Evolutionary conservation across 2,113 vertebrate species (phyloP).

Genomic region (Seriola quinqueradiata): DNA sequence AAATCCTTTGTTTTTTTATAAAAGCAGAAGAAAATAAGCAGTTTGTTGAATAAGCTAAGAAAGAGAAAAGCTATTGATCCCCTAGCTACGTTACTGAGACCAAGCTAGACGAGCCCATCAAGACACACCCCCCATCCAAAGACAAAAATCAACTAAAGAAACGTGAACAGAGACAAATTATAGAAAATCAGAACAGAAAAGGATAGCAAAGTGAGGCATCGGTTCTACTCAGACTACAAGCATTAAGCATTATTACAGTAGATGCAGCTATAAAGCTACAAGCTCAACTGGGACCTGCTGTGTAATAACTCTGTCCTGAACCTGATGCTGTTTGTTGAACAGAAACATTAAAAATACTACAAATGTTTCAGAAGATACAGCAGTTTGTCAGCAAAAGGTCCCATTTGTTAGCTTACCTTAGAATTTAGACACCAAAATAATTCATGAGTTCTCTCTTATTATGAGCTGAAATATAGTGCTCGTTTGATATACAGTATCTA

Average conservation of each 20-base stretch:
- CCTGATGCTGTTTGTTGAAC: neutral
- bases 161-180: constrained; percentile 22
- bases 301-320: constrained; percentile 6
- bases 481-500: neutral
- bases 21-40: constrained; percentile 73
- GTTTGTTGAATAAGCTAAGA: constrained; percentile 57
- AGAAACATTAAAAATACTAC: neutral
- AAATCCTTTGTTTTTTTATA: constrained; percentile 39
- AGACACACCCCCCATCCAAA: constrained; percentile 14
- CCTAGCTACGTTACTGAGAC: constrained; percentile 47
- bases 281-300: neutral
- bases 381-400: neutral
- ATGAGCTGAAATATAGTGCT: neutral
- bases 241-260: constrained; percentile 54
- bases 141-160: constrained; percentile 13
- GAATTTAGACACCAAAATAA: constrained; percentile 17
- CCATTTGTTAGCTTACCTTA: neutral
- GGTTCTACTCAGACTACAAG: constrained; percentile 40
- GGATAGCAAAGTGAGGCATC: constrained; percentile 47
- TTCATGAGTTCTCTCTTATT: neutral
- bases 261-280: constrained; percentile 41
- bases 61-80: constrained; percentile 56
- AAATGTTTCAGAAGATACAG: constrained; percentile 8
- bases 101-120: constrained; percentile 4
- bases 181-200: constrained; percentile 44